Evolutionary conservation across 1,140 invertebrate genomes (phyloP).

Genomic region (Diprion similis): DNA sequence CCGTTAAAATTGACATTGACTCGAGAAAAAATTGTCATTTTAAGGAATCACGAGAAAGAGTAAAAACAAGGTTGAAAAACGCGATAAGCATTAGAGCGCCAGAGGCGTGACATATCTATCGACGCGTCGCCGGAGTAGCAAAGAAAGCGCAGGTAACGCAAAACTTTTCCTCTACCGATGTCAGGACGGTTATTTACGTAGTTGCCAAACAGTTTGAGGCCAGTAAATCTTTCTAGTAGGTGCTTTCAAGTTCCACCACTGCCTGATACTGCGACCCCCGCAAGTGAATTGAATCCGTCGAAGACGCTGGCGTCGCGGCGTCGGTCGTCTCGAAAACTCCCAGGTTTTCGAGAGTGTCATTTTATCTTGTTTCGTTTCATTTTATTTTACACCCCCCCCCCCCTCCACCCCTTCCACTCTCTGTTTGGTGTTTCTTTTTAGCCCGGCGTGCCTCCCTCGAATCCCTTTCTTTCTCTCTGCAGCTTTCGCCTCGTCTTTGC

Average conservation of each 20-base stretch:
- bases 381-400: neutral
- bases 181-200: slow-evolving; percentile 5
- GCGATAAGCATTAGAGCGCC: too few species aligned
- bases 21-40: too few species aligned
- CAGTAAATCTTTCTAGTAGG: neutral
- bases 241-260: neutral
- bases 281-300: slow-evolving; percentile 1
- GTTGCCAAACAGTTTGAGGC: neutral
- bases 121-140: neutral
- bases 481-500: neutral
- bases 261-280: neutral
- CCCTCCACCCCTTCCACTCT: neutral
- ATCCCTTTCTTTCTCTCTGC: neutral
- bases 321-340: neutral
- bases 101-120: too few species aligned
- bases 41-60: too few species aligned
- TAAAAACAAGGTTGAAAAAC: too few species aligned
- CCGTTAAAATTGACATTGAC: too few species aligned
- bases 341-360: neutral
- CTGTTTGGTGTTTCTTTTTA: too few species aligned
- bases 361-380: neutral
- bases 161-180: neutral
- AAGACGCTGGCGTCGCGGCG: neutral
- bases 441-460: neutral
- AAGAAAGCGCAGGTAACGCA: neutral